phyloP scores from a whole-genome alignment of 2,888 invertebrate species.

The Mythimna albipuncta region DNA sequence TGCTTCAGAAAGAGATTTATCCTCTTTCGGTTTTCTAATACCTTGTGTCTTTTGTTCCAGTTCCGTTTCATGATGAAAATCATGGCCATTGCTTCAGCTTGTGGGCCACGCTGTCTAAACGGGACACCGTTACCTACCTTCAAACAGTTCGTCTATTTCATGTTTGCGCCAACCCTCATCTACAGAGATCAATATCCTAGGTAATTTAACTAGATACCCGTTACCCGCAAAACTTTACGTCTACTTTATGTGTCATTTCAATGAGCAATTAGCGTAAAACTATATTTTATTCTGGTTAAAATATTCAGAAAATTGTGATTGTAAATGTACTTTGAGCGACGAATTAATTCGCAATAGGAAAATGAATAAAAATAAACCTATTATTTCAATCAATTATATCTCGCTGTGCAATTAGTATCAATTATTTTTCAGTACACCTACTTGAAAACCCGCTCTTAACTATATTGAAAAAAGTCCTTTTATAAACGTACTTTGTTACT shows the following conservation, averaged over 20 bases:
- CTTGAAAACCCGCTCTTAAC: no score
- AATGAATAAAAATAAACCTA: no score
- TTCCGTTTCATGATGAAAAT: constrained; percentile 96
- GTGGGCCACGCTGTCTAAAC: constrained; percentile 91
- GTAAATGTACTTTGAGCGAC: no score
- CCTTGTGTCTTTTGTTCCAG: constrained; percentile 76
- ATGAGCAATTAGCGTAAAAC: no score
- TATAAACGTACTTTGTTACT: no score
- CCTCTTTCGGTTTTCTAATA: not conserved
- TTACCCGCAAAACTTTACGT: constrained; percentile 35
- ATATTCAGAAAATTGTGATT: constrained; percentile 16
- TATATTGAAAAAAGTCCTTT: no score
- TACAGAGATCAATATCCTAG: constrained; percentile 96
- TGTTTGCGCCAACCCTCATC: constrained; percentile 96
- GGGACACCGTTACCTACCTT: constrained; percentile 92
- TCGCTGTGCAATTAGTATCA: not conserved
- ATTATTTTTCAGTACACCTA: not conserved
- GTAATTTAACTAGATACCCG: constrained; percentile 83
- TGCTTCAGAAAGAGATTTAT: not conserved
- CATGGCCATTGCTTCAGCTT: constrained; percentile 95
- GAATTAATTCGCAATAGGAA: no score
- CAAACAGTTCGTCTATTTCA: constrained; percentile 94
- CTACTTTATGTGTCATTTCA: not conserved
- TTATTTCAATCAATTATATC: not conserved
- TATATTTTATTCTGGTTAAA: not conserved